Conservation (phyloP, 1,140 invertebrate species). For the Conopomorpha cramerella region DNA sequence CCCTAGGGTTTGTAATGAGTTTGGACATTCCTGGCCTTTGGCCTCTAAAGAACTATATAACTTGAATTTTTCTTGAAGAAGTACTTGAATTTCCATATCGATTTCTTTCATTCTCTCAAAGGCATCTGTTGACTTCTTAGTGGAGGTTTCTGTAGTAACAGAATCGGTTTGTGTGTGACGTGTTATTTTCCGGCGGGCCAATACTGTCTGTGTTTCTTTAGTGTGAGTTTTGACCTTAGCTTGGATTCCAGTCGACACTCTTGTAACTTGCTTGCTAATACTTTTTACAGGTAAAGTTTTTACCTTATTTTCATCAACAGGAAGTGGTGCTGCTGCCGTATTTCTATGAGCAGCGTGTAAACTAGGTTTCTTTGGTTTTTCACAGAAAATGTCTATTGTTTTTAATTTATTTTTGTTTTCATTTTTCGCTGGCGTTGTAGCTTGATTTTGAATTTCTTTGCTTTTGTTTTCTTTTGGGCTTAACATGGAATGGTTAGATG, state of each 20-base stretch:
- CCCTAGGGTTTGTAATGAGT: constrained; percentile 25
- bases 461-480: constrained; percentile 25
- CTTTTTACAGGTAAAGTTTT: constrained; percentile 6
- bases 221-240: constrained; percentile 13
- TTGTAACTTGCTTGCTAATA: constrained; percentile 9
- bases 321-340: constrained; percentile 8
- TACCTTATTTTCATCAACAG: constrained; percentile 3
- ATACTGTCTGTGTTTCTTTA: too few relatives aligned
- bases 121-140: constrained; percentile 18
- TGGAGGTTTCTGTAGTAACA: constrained; percentile 6
- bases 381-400: constrained; percentile 42
- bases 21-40: constrained; percentile 18
- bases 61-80: constrained; percentile 56
- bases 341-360: constrained; percentile 37
- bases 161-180: constrained; percentile 35
- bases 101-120: constrained; percentile 56
- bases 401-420: constrained; percentile 33
- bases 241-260: constrained; percentile 17
- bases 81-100: constrained; percentile 50
- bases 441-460: constrained; percentile 12
- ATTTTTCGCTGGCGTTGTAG: constrained; percentile 21
- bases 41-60: constrained; percentile 45
- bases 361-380: constrained; percentile 26
- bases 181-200: constrained; percentile 15
- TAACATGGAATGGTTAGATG: constrained; percentile 23